These are phyloP conservation scores for Contarinia nasturtii DNA, from an alignment of 1,140 invertebrate genomes.

Conservation along the genomic window DNA sequence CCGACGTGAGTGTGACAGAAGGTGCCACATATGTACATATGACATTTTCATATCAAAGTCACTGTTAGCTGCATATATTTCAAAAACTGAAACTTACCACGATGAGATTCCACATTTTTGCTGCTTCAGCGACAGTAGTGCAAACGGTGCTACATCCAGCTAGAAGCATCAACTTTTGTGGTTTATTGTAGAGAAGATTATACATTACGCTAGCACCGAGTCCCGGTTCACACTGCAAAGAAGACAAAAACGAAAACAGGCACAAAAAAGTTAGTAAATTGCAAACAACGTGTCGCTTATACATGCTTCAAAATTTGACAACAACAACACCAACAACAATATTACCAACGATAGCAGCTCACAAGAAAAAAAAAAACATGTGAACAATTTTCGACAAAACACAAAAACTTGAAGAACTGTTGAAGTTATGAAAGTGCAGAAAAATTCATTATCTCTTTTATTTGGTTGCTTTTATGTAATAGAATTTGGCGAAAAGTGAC, in stretches of 20 bases:
- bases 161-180: slow-evolving; percentile 87
- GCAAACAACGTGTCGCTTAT: background rate
- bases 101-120: slow-evolving; percentile 99
- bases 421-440: no score
- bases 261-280: no score
- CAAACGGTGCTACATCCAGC: slow-evolving; percentile 98
- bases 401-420: background rate
- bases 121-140: slow-evolving; percentile 95
- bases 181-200: slow-evolving; percentile 90
- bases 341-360: background rate
- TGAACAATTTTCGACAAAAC: background rate
- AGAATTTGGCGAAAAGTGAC: no score
- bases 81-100: slow-evolving; percentile 60
- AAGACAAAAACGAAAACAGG: background rate
- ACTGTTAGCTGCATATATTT: background rate
- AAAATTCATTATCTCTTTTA: no score
- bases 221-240: slow-evolving; percentile 87
- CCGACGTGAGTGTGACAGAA: background rate
- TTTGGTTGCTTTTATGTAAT: no score
- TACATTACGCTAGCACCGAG: slow-evolving; percentile 96
- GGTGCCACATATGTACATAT: background rate
- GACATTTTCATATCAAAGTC: no score
- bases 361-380: background rate
- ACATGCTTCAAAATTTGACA: background rate
- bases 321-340: background rate